Evolutionary conservation across 2,113 vertebrate species (phyloP).

Genomic region (Cathartes aura): DNA sequence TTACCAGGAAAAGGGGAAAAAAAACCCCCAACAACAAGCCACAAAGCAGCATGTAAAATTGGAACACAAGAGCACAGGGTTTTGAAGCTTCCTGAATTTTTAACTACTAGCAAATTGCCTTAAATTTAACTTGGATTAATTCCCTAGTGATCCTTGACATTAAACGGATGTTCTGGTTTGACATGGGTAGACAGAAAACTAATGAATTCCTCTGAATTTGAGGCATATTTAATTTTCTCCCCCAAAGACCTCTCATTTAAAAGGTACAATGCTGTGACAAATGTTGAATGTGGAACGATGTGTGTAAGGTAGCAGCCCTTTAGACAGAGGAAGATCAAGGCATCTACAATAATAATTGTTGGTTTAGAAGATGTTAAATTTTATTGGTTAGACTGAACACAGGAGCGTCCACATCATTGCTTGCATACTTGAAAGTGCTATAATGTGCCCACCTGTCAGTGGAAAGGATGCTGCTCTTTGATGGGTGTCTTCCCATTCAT

Average conservation of each 20-base stretch:
- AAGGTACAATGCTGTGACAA: constrained; percentile 20
- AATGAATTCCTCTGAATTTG: constrained; percentile 69
- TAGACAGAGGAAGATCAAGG: not conserved
- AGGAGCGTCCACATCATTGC: rapidly evolving
- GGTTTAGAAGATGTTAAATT: not conserved
- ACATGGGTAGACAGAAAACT: constrained; percentile 64
- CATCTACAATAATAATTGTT: not conserved
- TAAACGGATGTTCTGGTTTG: constrained; percentile 64
- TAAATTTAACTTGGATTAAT: constrained; percentile 67
- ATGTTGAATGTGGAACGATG: not conserved
- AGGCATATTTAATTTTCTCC: constrained; percentile 64
- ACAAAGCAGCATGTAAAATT: constrained; percentile 34
- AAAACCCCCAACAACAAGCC: not conserved
- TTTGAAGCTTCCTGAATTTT: constrained; percentile 67
- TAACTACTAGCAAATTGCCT: constrained; percentile 71
- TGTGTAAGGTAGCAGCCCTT: not conserved
- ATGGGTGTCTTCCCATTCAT: not conserved
- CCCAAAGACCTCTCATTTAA: constrained; percentile 46
- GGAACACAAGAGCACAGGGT: constrained; percentile 10
- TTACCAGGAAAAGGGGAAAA: not conserved
- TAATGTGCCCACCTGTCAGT: not conserved
- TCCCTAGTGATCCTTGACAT: constrained; percentile 62
- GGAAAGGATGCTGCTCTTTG: not conserved
- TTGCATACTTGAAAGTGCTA: not conserved
- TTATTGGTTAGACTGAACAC: not conserved